Base-by-base conservation (phyloP, 1,140 invertebrate genomes). In the Penaeus japonicus region DNA sequence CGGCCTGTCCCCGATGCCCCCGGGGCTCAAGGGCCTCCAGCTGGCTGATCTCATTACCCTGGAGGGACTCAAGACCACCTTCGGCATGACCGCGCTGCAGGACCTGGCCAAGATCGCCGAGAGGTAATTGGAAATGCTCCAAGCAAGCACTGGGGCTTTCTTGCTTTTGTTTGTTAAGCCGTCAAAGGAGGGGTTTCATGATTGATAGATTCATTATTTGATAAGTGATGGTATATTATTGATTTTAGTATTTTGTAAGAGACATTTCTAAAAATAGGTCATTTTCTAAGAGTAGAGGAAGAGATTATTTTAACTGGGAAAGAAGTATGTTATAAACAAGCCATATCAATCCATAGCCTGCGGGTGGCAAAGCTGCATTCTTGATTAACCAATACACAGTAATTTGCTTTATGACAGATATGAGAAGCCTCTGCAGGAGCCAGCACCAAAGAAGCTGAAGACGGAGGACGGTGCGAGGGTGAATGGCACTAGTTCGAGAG, bases 401-500 rank as follows among this genome's bases (percentile, higher is more conserved):
- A 75, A 39, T 85, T 54, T 85, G 65, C 57, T 62, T 27, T 78
- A 80, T 83, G 47, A n/a, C 86, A 88, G 86, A 57, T 88, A 88
- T 80, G 86, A 88, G 65, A 73, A 75, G 53, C 86, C 86, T 32
- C 77, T 88, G 57, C 86, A 88, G 47, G 90, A 90, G 65, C 90
- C 90, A 35, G 82, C 89, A n/a, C 54, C 85, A 10, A 90, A 90
- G 73, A 87, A 85, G 70, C 53, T 89, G 47, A 89, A 89, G 59
- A 87, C 90, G 24, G 90, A 90, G n/a, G 87, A 89, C 35, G 81
- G 88, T 53, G 70, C 80, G n/a, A 80, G 90, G n/a, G 53, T 90
- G 47, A 90, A 90, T 78, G 90, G 90, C 35, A 82, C 89, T 12
- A 84, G 85, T 73, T 82, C 78, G 55, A 83, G 84, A 70, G 85